Percentiles rank a stretch among this genome's conserved stretches.
Evolutionary conservation across 2,888 invertebrate species (phyloP).

Genomic region (Parapristionchus giblindavisi): DNA sequence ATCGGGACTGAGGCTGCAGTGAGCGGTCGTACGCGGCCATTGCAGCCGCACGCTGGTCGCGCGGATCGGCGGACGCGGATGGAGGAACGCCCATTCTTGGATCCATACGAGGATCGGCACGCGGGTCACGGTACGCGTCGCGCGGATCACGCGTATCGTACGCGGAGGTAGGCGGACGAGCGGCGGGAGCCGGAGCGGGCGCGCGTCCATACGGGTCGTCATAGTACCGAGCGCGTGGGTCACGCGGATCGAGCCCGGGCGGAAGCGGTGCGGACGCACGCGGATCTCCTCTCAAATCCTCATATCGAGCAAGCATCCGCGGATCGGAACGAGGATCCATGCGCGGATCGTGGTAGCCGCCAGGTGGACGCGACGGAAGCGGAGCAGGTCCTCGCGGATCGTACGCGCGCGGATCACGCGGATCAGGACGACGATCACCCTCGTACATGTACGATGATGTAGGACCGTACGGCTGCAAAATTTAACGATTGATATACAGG

Average conservation of each 20-base stretch:
- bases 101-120: constrained; percentile 17
- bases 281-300: background rate
- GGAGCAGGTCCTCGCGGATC: background rate
- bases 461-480: constrained; percentile 8
- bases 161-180: constrained; percentile 9
- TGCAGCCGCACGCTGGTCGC: constrained; percentile 14
- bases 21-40: background rate
- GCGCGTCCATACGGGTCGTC: constrained; percentile 10
- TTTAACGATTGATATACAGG: too few relatives aligned
- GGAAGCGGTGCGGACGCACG: too few relatives aligned
- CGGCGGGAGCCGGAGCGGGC: constrained; percentile 5
- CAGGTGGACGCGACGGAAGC: constrained; percentile 14
- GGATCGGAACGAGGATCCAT: background rate
- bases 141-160: constrained; percentile 22
- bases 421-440: constrained; percentile 6
- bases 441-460: constrained; percentile 12
- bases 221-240: constrained; percentile 10
- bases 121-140: constrained; percentile 18
- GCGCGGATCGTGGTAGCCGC: constrained; percentile 16
- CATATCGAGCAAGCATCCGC: background rate
- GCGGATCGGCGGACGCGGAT: constrained; percentile 22
- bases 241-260: background rate
- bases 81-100: background rate
- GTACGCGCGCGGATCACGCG: background rate
- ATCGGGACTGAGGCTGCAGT: too few relatives aligned